Base-by-base conservation (phyloP, 2,888 invertebrate species). In the Lasioglossum zephyrum region DNA sequence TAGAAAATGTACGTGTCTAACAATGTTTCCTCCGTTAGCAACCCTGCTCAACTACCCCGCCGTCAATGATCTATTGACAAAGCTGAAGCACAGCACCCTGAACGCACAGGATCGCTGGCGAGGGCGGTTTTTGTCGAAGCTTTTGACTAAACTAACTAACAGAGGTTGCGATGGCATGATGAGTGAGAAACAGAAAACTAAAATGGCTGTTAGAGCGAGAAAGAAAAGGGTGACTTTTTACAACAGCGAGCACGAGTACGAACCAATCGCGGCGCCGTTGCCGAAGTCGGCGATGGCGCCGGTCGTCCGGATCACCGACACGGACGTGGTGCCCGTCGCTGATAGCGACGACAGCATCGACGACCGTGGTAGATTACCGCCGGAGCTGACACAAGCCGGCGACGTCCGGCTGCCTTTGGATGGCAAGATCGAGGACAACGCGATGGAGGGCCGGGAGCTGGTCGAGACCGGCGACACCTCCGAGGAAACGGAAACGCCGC, bases 231-330 rank as follows among this genome's bases (percentile, higher is more conserved):
- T 94, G 91, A 90, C 91, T 91, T 92, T 89, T 94, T 91, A 91
- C 97, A 97, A 92, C 96, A 98, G 98, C 96, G 98, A 98, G 96
- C 98, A 98, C 97, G 98, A 98, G 96, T 98, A 98, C 96, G 98
- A 98, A 96, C 98, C 98, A 92, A 97, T 98, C 95, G 97, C 97
- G 94, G 97, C 97, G 94, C 97, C 97, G 92, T 97, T 97, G 74
- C 72, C 84, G 60, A 88, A 81, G 16, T 89, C 89, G 82, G 81
- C 86, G 79, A 73, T 89, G 78, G 95, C 95, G 41, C 95, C 95
- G 85, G 94, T 94, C 79, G 94, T 94, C 93, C 95, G 88, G 95
- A 96, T 93, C 95, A 96, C 92, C 91, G 94, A 95, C 90, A 95
- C 95, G 88, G 94, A 95, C 83, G 93, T 95, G 89, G 92, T 92